A percentile compares a stretch with the other conserved stretches of the same genome.
Evolutionary conservation across 2,113 vertebrate species (phyloP).

Genomic region (Eurystomus gularis): DNA sequence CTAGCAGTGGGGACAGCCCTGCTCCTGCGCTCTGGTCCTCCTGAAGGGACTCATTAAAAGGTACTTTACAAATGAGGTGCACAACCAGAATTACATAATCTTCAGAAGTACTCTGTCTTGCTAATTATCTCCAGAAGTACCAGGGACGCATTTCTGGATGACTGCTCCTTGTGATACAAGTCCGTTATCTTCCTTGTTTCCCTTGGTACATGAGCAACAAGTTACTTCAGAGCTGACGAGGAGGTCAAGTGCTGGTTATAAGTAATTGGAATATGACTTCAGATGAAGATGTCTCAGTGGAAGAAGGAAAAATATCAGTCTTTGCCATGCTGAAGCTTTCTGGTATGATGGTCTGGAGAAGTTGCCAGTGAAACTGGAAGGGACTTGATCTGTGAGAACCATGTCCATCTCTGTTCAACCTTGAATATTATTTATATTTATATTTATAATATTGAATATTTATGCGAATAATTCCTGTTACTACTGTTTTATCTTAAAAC

Average conservation of each 20-base stretch:
- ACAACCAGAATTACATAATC: neutral
- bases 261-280: neutral
- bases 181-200: neutral
- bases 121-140: neutral
- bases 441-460: too few relatives aligned
- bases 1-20: neutral
- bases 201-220: neutral
- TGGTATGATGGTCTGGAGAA: neutral
- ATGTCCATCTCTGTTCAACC: neutral
- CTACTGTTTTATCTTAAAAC: neutral
- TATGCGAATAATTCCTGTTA: neutral
- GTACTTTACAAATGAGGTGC: neutral
- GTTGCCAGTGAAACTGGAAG: neutral
- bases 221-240: neutral
- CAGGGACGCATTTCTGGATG: accelerated
- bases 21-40: neutral
- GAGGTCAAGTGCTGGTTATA: neutral
- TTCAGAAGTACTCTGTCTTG: neutral
- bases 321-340: neutral
- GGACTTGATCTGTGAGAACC: neutral
- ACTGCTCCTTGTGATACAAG: neutral
- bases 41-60: neutral
- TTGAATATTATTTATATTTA: neutral
- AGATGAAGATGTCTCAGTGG: neutral
- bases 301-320: neutral